These are phyloP conservation scores for Drosophila eohydei DNA, from an alignment of 2,888 invertebrate genomes.

Conservation along the genomic window DNA sequence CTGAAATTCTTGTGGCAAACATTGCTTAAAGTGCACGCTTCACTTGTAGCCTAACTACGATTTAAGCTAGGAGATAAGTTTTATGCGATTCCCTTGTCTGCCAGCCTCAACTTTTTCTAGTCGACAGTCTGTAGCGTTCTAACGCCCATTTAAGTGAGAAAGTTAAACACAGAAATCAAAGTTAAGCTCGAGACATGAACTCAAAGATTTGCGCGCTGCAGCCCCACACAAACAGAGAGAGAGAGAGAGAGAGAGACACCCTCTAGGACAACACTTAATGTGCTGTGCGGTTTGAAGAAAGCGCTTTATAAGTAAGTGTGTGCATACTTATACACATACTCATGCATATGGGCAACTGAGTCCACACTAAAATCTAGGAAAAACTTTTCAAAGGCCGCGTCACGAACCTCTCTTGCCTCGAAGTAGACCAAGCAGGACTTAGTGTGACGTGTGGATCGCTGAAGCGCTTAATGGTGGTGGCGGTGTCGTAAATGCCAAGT, in stretches of 20 bases:
- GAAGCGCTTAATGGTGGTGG: constrained; percentile 57
- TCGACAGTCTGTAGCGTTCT: constrained; percentile 48
- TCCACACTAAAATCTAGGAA: constrained; percentile 34
- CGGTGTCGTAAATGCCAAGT: constrained; percentile 66
- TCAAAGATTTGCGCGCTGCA: constrained; percentile 35
- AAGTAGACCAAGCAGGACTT: neutral
- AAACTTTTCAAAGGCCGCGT: constrained; percentile 46
- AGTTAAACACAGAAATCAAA: constrained; percentile 67
- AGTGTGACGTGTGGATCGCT: constrained; percentile 42
- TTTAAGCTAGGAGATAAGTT: constrained; percentile 9
- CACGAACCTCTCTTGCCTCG: constrained; percentile 28
- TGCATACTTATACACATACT: constrained; percentile 18
- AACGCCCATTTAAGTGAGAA: constrained; percentile 72
- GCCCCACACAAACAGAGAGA: constrained; percentile 4
- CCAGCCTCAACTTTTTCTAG: constrained; percentile 30
- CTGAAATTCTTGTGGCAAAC: too few relatives aligned
- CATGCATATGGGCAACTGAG: constrained; percentile 21
- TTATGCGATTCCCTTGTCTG: constrained; percentile 20
- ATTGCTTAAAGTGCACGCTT: constrained; percentile 1
- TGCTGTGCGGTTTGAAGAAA: constrained; percentile 47
- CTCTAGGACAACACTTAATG: constrained; percentile 26
- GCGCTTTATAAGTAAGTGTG: constrained; percentile 41
- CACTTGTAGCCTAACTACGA: neutral
- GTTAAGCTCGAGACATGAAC: constrained; percentile 56
- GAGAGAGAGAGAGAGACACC: neutral